Conservation (phyloP, 2,113 vertebrate genomes). For the Lasiurus cinereus region DNA sequence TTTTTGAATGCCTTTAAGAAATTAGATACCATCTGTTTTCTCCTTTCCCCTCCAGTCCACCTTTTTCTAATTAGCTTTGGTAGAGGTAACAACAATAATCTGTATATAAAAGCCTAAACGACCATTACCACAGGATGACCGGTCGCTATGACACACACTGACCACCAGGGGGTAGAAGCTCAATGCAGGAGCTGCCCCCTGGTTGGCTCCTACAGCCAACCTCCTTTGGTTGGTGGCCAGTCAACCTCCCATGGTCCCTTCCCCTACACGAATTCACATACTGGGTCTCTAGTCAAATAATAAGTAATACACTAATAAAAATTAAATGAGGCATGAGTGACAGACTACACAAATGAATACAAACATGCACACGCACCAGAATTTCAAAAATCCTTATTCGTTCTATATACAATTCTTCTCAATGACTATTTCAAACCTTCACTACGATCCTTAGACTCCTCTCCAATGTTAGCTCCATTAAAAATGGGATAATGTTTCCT, state of each 20-base stretch:
- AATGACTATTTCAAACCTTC: background rate
- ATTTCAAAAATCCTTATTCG: background rate
- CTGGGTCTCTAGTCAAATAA: background rate
- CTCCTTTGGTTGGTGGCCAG: too few relatives aligned
- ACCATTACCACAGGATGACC: too few relatives aligned
- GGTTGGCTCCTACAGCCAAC: too few relatives aligned
- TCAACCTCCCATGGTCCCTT: too few relatives aligned
- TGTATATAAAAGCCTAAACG: background rate
- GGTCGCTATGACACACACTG: too few relatives aligned
- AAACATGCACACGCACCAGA: background rate
- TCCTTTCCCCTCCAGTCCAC: background rate
- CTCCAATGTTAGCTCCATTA: background rate
- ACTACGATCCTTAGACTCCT: background rate
- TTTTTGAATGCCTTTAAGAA: background rate
- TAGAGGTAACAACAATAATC: background rate
- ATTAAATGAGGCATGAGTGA: background rate
- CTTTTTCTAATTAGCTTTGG: conserved; percentile 5
- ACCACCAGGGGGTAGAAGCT: too few relatives aligned
- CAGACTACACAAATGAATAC: background rate
- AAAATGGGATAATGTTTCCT: background rate
- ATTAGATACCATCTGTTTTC: background rate
- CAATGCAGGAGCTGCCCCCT: too few relatives aligned
- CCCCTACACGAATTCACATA: too few relatives aligned
- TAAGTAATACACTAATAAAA: background rate
- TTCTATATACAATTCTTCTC: background rate